Conservation (phyloP, 2,888 invertebrate genomes). For the Chrysolina oricalcia region DNA sequence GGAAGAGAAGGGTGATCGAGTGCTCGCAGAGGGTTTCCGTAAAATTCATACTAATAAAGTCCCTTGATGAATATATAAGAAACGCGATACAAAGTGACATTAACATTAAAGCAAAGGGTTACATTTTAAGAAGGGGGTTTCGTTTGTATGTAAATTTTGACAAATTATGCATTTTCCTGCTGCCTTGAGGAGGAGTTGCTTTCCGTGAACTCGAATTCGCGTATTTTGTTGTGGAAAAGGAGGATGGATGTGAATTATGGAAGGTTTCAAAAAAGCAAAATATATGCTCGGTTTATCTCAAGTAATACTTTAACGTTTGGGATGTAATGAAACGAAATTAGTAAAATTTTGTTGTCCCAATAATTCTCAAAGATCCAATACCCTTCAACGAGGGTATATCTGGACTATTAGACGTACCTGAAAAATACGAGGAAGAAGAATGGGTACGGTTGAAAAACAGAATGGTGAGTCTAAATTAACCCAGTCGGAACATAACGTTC, state of each 20-base stretch:
- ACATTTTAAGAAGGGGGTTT: slow-evolving; percentile 68
- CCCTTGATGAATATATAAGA: slow-evolving; percentile 71
- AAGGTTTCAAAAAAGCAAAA: background rate
- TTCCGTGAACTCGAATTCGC: slow-evolving; percentile 27
- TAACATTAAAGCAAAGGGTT: slow-evolving; percentile 69
- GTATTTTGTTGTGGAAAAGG: slow-evolving; percentile 6
- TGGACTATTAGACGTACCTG: too few species aligned
- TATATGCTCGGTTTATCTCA: too few species aligned
- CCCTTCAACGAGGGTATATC: too few species aligned
- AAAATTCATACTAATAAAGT: slow-evolving; percentile 68
- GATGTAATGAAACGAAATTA: too few species aligned
- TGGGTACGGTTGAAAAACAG: too few species aligned
- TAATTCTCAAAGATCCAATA: too few species aligned
- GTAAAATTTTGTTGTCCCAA: too few species aligned
- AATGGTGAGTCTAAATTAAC: too few species aligned
- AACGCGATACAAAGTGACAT: slow-evolving; percentile 71
- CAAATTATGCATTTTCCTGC: slow-evolving; percentile 54
- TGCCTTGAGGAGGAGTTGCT: slow-evolving; percentile 41
- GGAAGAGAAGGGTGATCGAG: slow-evolving; percentile 43
- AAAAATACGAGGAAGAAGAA: too few species aligned
- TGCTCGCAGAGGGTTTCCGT: slow-evolving; percentile 49
- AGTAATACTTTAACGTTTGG: too few species aligned
- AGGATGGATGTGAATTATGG: background rate
- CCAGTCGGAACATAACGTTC: too few species aligned
- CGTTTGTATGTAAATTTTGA: slow-evolving; percentile 65